Evolutionary conservation across 1,140 invertebrate species (phyloP), one percentile per base, ranked within the genome.

Genomic region (Sinella curviseta): DNA sequence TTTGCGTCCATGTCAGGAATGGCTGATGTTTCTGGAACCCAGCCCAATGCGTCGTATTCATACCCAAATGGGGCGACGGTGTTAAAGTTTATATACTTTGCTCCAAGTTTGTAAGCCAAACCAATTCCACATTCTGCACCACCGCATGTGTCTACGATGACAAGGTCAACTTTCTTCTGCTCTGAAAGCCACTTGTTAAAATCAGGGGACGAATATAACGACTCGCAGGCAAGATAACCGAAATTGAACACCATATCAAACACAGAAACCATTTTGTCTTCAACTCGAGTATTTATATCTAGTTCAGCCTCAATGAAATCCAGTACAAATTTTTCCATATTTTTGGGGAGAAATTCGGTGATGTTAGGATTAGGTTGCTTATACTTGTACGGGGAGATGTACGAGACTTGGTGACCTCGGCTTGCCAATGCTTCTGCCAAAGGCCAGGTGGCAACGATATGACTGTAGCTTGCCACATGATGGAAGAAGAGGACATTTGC

Each of bases 401-500:
- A 74, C 14, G 77, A 74, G 30, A 78, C 77, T 8, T 78, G 3
- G 36, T 78, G 77, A 78, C 77, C 77, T n/a, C 36, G 34, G 4
- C 54, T 20, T n/a, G 70, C 77, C 67, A 78, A 34, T 2, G 31
- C 35, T 28, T 48, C 30, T 24, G 77, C 77, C 35, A 78, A 30
- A 2, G 77, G 77, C 1, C 26, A 67, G 31, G 34, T 65, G 12
- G 31, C 12, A 3, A 78, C 77, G 1, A 17, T 24, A 39, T 78
- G 77, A 24, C 26, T 33, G 60, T 78, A 60, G 3, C 39, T 57
- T 16, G 54, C 54, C 2, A 55, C 30, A 31, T 33, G 20, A 55
- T 77, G 36, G 54, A 57, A 77, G 24, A 77, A 57, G n/a, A 83
- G 39, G 55, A 83, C 75, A 31, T 81, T 81, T 30, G 57, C 77